Percentiles rank a stretch among this genome's conserved stretches.
Evolutionary conservation across 2,888 invertebrate genomes (phyloP).

Genomic region (Diadegma fenestrale): DNA sequence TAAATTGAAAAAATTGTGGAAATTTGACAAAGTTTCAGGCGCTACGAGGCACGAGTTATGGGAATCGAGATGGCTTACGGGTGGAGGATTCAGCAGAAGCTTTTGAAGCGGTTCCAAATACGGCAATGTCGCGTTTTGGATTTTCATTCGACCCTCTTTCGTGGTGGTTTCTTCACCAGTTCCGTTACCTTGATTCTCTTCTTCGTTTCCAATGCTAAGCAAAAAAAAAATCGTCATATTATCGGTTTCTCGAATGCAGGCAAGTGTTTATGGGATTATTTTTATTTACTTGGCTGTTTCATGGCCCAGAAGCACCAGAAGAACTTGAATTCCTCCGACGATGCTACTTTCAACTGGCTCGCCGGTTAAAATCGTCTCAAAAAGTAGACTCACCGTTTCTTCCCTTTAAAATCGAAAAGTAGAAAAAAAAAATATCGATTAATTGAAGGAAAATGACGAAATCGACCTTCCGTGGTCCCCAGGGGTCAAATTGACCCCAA

Average conservation of each 20-base stretch:
- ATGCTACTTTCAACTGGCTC: slow-evolving; percentile 90
- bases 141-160: slow-evolving; percentile 87
- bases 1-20: slow-evolving; percentile 7
- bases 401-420: slow-evolving; percentile 83
- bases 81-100: slow-evolving; percentile 89
- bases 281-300: slow-evolving; percentile 84
- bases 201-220: slow-evolving; percentile 71
- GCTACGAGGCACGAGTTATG: too few relatives aligned
- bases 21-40: not conserved
- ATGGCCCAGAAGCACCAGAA: slow-evolving; percentile 90
- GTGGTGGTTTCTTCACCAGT: slow-evolving; percentile 84
- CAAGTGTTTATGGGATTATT: not conserved
- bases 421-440: not conserved
- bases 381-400: slow-evolving; percentile 89
- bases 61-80: slow-evolving; percentile 85
- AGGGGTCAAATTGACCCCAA: too few relatives aligned
- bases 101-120: slow-evolving; percentile 90
- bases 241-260: not conserved
- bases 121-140: slow-evolving; percentile 89
- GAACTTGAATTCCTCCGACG: slow-evolving; percentile 92
- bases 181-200: slow-evolving; percentile 79
- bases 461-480: not conserved
- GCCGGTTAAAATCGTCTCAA: slow-evolving; percentile 91
- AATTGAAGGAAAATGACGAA: slow-evolving; percentile 8
- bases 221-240: not conserved